Percentiles rank a stretch among this genome's conserved stretches.
Evolutionary conservation across 2,113 vertebrate species (phyloP).

Genomic region (Heterochromis multidens): DNA sequence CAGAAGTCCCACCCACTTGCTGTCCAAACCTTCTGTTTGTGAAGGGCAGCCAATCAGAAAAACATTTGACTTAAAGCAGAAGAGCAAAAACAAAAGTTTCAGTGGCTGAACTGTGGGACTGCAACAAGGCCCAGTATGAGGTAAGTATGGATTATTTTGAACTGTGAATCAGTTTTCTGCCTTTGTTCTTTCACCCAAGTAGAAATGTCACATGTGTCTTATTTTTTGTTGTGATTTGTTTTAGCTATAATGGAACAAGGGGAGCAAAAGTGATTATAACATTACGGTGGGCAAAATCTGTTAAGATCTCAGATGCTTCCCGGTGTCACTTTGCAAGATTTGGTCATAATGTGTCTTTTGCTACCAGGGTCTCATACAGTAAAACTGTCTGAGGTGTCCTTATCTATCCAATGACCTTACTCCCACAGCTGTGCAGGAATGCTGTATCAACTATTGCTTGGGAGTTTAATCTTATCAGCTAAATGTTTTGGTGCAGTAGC

Average conservation of each 20-base stretch:
- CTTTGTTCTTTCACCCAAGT: not conserved
- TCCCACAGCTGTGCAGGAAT: not conserved
- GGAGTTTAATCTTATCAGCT: not conserved
- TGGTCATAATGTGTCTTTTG: not conserved
- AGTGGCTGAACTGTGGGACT: not conserved
- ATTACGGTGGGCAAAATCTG: accelerated
- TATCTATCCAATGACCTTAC: not conserved
- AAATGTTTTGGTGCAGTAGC: not conserved
- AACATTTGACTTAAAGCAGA: no score
- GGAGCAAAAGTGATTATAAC: accelerated
- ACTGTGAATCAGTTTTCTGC: not conserved
- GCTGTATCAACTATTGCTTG: not conserved
- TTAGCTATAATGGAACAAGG: accelerated
- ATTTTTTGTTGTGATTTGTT: not conserved
- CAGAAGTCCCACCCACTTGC: no score
- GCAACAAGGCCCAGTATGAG: not conserved
- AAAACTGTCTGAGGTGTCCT: not conserved
- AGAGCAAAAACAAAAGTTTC: no score
- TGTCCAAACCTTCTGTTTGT: no score
- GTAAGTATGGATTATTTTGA: not conserved
- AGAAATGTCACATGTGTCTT: not conserved
- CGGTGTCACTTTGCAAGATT: not conserved
- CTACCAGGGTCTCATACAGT: not conserved
- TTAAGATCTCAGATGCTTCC: not conserved
- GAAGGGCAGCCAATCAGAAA: no score